Base-by-base conservation (phyloP, 2,113 vertebrate species). In the Choloepus hoffmanni region DNA sequence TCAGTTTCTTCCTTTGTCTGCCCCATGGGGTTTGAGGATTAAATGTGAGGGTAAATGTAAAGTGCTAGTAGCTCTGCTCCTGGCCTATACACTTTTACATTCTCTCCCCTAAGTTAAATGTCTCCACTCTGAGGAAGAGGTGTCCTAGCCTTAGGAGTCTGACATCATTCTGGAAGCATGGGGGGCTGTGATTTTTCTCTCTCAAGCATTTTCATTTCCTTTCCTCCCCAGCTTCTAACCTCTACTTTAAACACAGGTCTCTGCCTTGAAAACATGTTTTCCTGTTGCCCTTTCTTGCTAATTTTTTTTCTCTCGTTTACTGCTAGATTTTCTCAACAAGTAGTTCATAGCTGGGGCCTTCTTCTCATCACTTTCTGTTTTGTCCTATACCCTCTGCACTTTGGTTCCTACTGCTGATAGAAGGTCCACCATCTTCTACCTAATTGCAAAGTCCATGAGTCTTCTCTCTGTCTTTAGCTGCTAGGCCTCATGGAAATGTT, bases 181-280 rank as follows among this genome's bases (percentile, higher is more conserved):
- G 18, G 48, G 50, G 28, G 85, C 91, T 88, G 6, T 81, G 60
- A 84, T 96, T 91, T 85, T 76, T 89, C 76, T 83, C 45, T 85
- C 74, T 89, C 14, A 4, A 58, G 84, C 43, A 24, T 96, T 88
- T 92, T 79, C 58, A 79, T 92, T 79, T 92, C 48, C 72, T 95
- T 43, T 36, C 33, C 72, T 84, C 9, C 13, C 50, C 48, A 55
- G 18, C 87, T 74, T 62, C 76, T 63, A 30, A 74, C 62, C 76
- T 88, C 55, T 87, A 50, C 60, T 77, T 0, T 93, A 95, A 96
- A 93, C 95, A 90, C 82, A 77, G 72, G 92, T 90, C 73, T 92
- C 84, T 53, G 81, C 90, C 62, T 50, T 70, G 74, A 78, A 70
- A 83, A 91, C 77, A 16, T 94, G 95, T 90, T 87, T 90, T 60